phyloP scores from a whole-genome alignment of 2,888 invertebrate genomes.

The Aricia artaxerxes region DNA sequence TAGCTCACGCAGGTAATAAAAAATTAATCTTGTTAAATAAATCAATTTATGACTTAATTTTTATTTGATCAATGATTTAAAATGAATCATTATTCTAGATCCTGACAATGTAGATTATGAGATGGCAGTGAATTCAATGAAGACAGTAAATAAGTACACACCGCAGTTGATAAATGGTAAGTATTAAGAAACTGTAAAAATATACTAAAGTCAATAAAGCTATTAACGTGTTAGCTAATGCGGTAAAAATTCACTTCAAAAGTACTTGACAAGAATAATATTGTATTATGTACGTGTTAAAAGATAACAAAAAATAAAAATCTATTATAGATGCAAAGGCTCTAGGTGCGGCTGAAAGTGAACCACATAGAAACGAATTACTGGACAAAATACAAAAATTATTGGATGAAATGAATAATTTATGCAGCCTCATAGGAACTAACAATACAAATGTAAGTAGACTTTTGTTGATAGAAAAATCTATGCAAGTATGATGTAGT shows the following conservation, averaged over 20 bases:
- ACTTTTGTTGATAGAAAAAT: no score
- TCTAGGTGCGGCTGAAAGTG: constrained; percentile 93
- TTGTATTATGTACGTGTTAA: no score
- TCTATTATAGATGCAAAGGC: constrained; percentile 82
- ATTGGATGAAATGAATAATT: constrained; percentile 92
- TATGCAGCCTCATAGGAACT: constrained; percentile 94
- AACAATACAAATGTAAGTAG: constrained; percentile 86
- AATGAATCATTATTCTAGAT: constrained; percentile 50
- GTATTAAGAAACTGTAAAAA: background rate
- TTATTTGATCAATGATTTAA: no score
- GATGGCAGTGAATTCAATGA: constrained; percentile 96
- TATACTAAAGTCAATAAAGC: background rate
- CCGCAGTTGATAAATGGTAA: constrained; percentile 94
- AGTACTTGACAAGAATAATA: no score
- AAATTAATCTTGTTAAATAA: no score
- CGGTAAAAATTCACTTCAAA: no score
- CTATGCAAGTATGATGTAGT: no score
- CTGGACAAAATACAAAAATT: constrained; percentile 92
- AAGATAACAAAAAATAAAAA: background rate
- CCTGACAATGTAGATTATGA: constrained; percentile 91
- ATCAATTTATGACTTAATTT: no score
- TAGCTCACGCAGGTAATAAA: constrained; percentile 59
- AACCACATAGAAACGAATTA: constrained; percentile 86
- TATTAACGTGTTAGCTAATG: no score
- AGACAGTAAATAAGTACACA: constrained; percentile 95